Evolutionary conservation across 1,140 invertebrate species (phyloP).

Genomic region (Homalodisca vitripennis): DNA sequence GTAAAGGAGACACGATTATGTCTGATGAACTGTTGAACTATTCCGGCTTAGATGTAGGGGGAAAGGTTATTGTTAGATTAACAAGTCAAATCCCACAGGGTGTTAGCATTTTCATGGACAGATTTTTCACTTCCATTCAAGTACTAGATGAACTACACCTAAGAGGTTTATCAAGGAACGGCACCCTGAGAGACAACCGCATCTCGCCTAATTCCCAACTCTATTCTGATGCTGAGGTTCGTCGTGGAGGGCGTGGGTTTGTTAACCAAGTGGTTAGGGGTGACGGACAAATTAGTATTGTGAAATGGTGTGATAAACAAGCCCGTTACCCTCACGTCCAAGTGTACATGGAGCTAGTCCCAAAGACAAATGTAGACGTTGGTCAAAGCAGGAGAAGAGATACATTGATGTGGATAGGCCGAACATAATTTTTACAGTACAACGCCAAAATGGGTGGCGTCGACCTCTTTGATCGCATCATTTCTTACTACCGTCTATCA

Average conservation of each 20-base stretch:
- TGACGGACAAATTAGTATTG: slow-evolving; percentile 29
- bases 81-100: background rate
- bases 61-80: background rate
- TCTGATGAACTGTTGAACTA: background rate
- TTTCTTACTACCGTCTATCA: too few species aligned
- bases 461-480: too few species aligned
- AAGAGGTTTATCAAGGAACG: slow-evolving; percentile 16
- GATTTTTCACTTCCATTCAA: background rate
- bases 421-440: too few species aligned
- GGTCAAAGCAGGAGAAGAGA: too few species aligned
- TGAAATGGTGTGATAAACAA: slow-evolving; percentile 34
- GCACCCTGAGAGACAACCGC: slow-evolving; percentile 20
- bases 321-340: too few species aligned
- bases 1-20: background rate
- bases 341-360: too few species aligned
- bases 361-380: too few species aligned
- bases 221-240: background rate
- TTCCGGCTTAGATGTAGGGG: background rate
- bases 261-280: slow-evolving; percentile 13
- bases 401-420: too few species aligned
- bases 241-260: background rate
- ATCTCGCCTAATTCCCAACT: background rate
- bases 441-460: too few species aligned
- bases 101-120: background rate
- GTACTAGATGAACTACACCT: slow-evolving; percentile 4